Conservation (phyloP, 1,140 invertebrate species). For the Cephus cinctus region DNA sequence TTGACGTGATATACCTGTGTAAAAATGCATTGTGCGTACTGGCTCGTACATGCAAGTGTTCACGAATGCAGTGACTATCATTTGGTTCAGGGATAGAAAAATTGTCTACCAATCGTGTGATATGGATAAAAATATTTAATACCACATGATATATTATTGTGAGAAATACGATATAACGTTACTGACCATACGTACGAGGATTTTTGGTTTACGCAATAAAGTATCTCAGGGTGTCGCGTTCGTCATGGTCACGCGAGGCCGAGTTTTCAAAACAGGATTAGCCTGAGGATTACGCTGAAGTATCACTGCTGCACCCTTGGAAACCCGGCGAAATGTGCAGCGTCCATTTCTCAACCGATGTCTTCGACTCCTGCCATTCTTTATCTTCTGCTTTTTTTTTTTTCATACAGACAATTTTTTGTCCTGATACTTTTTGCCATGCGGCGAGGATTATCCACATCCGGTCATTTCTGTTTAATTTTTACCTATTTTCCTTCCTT, state of each 20-base stretch:
- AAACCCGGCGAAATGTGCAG: constrained; percentile 30
- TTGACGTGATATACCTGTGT: constrained; percentile 33
- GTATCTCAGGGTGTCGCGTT: constrained; percentile 40
- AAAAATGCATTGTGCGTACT: constrained; percentile 28
- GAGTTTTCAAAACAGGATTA: constrained; percentile 48
- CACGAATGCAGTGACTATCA: too few relatives aligned
- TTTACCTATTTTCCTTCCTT: constrained; percentile 30
- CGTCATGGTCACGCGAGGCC: constrained; percentile 40
- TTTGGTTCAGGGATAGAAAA: too few relatives aligned
- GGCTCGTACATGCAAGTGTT: too few relatives aligned
- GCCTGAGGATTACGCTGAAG: too few relatives aligned
- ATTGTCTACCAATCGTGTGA: too few relatives aligned
- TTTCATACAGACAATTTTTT: constrained; percentile 13
- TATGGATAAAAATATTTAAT: too few relatives aligned
- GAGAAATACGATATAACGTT: neutral
- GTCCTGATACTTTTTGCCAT: constrained; percentile 10
- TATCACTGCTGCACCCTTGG: too few relatives aligned
- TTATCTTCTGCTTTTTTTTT: constrained; percentile 11
- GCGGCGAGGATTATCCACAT: constrained; percentile 44
- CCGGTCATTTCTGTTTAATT: constrained; percentile 49
- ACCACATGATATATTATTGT: constrained; percentile 10
- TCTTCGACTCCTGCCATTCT: too few relatives aligned
- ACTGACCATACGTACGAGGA: too few relatives aligned
- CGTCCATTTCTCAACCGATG: constrained; percentile 30
- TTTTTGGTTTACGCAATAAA: constrained; percentile 24